Conservation (phyloP, 2,888 invertebrate genomes). For the Griposia aprilina region DNA sequence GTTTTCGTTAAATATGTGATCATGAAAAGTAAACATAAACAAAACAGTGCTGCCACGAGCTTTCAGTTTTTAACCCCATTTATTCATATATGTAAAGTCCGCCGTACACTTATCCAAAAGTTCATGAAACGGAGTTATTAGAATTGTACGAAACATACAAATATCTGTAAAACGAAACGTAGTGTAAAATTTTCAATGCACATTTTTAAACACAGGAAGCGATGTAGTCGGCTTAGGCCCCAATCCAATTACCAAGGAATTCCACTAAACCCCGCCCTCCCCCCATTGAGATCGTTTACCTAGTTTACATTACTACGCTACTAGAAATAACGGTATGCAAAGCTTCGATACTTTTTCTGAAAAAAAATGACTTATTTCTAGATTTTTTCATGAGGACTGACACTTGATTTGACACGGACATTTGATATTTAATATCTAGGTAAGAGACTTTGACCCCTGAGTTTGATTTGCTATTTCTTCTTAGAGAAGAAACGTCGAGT, state of each 20-base stretch:
- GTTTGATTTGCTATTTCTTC: not conserved
- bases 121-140: not conserved
- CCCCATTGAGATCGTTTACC: constrained; percentile 64
- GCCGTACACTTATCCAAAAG: not conserved
- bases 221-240: constrained; percentile 66
- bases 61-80: no score
- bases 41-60: no score
- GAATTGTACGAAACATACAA: not conserved
- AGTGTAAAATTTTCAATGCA: constrained; percentile 40
- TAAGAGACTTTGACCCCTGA: not conserved
- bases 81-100: not conserved
- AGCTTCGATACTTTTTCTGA: constrained; percentile 4
- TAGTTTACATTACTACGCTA: constrained; percentile 31
- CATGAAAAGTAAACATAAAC: no score
- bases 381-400: not conserved
- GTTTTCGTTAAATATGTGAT: no score
- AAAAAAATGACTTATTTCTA: not conserved
- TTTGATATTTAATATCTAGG: not conserved
- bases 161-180: constrained; percentile 14
- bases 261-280: constrained; percentile 47
- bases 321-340: constrained; percentile 26
- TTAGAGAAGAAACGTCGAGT: not conserved
- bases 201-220: constrained; percentile 49
- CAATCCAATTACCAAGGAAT: constrained; percentile 71
- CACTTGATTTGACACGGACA: no score